phyloP scores from a whole-genome alignment of 2,113 vertebrate species.

The Colistium nudipinnis region DNA sequence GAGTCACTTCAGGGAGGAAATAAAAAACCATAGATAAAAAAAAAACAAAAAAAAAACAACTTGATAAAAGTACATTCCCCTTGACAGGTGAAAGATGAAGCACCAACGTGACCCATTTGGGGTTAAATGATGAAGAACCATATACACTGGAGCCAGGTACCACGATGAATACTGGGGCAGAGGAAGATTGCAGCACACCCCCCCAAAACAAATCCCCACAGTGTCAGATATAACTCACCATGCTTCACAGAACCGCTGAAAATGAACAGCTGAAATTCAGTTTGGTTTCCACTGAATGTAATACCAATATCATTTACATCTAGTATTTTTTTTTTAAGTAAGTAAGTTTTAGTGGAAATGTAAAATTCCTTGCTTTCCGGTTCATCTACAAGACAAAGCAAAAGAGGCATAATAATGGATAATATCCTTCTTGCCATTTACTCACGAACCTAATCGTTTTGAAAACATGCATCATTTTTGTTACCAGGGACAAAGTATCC shows the following conservation, averaged over 20 bases:
- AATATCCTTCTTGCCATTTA: neutral
- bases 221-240: conserved; percentile 41
- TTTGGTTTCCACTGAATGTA: no score
- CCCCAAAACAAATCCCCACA: conserved; percentile 22
- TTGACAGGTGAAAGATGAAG: conserved; percentile 4
- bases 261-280: no score
- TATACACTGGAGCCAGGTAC: conserved; percentile 7
- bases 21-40: no score
- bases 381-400: neutral
- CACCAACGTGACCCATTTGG: neutral
- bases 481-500: neutral
- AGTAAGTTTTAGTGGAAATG: no score
- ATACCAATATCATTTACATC: no score
- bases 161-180: conserved; percentile 35
- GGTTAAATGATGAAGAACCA: neutral
- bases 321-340: no score
- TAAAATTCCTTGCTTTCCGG: no score
- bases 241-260: conserved; percentile 39
- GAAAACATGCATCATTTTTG: neutral
- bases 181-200: no score
- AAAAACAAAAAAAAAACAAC: no score
- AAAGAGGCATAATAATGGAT: neutral
- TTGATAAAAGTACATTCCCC: no score
- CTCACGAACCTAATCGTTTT: neutral
- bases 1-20: neutral